These are phyloP conservation scores for Agraylea sexmaculata DNA, from an alignment of 1,140 invertebrate species.

Conservation along the genomic window DNA sequence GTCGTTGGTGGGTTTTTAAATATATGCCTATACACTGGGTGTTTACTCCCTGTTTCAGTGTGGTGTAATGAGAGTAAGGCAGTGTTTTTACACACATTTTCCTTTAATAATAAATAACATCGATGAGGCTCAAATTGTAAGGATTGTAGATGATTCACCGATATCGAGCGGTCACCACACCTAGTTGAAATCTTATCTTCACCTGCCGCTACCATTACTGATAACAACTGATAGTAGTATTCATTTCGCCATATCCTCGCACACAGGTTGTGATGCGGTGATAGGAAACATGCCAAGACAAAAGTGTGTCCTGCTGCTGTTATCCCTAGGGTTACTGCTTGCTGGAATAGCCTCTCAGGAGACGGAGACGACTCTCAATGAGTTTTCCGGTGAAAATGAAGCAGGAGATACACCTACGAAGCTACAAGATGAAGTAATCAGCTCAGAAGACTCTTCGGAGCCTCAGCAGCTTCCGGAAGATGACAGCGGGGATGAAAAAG, in stretches of 20 bases:
- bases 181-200: constrained; percentile 11
- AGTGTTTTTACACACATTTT: too few species aligned
- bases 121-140: constrained; percentile 1
- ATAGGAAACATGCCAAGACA: background rate
- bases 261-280: background rate
- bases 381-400: background rate
- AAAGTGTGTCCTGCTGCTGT: background rate
- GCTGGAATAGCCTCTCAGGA: background rate
- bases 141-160: constrained; percentile 11
- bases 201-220: constrained; percentile 8
- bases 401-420: too few species aligned
- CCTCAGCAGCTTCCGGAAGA: background rate
- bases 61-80: background rate
- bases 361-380: background rate
- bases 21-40: background rate
- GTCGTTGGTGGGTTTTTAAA: too few species aligned
- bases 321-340: too few species aligned
- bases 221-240: constrained; percentile 10
- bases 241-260: too few species aligned
- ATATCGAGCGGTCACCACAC: constrained; percentile 9
- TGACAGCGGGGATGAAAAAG: constrained; percentile 1
- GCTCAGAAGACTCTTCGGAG: background rate
- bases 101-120: background rate
- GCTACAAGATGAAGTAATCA: background rate
- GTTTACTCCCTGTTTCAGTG: background rate